Conservation (phyloP, 2,888 invertebrate species). For the Platypus cylindrus region DNA sequence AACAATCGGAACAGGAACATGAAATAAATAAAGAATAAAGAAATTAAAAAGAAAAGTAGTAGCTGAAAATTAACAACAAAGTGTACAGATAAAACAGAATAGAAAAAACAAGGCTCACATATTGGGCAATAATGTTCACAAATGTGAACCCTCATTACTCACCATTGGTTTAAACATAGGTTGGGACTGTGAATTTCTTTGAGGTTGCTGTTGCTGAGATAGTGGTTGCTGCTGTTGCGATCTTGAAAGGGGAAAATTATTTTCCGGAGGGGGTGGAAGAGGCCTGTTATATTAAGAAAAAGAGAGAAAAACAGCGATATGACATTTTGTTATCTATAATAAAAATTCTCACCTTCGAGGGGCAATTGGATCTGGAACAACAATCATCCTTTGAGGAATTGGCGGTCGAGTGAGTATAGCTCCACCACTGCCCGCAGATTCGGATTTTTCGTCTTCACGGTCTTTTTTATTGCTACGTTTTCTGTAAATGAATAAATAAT, state of each 20-base stretch:
- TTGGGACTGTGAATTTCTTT: constrained; percentile 69
- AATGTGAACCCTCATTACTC: too few species aligned
- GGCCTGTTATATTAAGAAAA: constrained; percentile 43
- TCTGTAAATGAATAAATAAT: constrained; percentile 18
- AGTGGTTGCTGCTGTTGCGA: too few species aligned
- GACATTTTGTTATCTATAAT: constrained; percentile 3
- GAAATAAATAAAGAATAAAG: constrained; percentile 44
- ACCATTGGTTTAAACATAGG: constrained; percentile 85
- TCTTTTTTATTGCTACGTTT: constrained; percentile 36
- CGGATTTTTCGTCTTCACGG: constrained; percentile 55
- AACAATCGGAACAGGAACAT: constrained; percentile 46
- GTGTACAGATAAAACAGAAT: too few species aligned
- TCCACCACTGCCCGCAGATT: too few species aligned
- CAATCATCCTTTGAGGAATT: constrained; percentile 81
- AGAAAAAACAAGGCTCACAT: too few species aligned
- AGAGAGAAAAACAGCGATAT: background rate
- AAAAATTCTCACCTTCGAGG: constrained; percentile 42
- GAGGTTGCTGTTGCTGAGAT: constrained; percentile 47
- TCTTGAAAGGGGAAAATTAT: constrained; percentile 39
- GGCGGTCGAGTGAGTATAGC: constrained; percentile 78
- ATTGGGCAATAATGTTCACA: constrained; percentile 6
- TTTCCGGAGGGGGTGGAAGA: constrained; percentile 72
- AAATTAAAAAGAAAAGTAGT: constrained; percentile 35
- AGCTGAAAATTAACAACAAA: too few species aligned
- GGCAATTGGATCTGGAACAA: constrained; percentile 73